phyloP scores from a whole-genome alignment of 2,888 invertebrate species.

The Conchocele bisecta region DNA sequence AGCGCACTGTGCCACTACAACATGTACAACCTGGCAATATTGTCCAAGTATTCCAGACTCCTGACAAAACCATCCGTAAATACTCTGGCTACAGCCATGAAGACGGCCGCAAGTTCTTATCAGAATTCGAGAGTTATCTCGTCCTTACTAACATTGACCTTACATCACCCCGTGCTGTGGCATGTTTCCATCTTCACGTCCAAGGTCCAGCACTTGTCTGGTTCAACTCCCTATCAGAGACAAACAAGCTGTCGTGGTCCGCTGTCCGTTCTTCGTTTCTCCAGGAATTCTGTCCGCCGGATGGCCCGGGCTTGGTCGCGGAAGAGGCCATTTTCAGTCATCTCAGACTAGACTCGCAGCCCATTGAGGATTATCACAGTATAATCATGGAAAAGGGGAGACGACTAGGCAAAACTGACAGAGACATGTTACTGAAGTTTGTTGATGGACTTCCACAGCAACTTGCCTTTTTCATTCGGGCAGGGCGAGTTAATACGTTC shows the following conservation, averaged over 20 bases:
- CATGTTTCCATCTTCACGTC: constrained; percentile 7
- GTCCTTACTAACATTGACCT: neutral
- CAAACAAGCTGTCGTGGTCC: neutral
- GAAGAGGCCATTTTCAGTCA: neutral
- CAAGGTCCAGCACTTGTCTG: constrained; percentile 2
- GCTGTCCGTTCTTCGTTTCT: neutral
- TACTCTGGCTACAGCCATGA: constrained; percentile 6
- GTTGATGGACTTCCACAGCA: neutral
- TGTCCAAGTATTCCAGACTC: too few relatives aligned
- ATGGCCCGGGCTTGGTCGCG: neutral
- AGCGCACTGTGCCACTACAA: too few relatives aligned
- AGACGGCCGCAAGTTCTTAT: neutral
- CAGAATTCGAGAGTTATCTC: constrained; percentile 6
- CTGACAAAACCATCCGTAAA: neutral
- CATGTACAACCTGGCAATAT: too few relatives aligned
- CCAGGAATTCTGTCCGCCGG: neutral
- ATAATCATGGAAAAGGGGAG: neutral
- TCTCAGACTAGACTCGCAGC: neutral
- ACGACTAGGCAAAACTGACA: neutral
- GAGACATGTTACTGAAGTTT: neutral
- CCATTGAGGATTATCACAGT: neutral
- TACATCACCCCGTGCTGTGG: neutral
- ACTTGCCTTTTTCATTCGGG: neutral
- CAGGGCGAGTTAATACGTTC: too few relatives aligned
- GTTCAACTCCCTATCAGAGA: neutral